Conservation (phyloP, 2,797 vertebrate species). For the Arnoldichthys spilopterus region DNA sequence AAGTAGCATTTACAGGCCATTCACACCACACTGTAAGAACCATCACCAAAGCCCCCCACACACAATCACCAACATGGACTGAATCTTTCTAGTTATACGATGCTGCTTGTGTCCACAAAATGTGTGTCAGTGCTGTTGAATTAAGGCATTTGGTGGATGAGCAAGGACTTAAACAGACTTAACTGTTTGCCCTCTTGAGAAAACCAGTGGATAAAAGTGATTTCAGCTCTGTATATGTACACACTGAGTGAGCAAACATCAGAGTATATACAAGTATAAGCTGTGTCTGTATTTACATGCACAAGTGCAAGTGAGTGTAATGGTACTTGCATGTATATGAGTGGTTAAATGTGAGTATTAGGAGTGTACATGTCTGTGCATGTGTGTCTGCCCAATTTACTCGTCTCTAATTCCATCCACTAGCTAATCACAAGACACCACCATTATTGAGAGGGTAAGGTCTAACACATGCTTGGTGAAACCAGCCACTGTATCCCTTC, state of each 20-base stretch:
- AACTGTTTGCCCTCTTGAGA: neutral
- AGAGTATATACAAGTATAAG: neutral
- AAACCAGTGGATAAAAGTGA: neutral
- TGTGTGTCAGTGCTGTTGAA: neutral
- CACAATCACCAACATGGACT: slow-evolving; percentile 4
- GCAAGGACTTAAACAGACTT: neutral
- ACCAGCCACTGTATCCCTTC: too few species aligned
- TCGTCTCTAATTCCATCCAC: too few species aligned
- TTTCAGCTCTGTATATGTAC: neutral
- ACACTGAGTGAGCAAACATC: neutral
- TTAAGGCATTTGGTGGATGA: neutral
- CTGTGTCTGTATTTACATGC: too few species aligned
- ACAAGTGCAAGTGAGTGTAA: too few species aligned
- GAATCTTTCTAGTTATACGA: neutral
- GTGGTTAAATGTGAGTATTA: too few species aligned
- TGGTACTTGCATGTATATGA: neutral
- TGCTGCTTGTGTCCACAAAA: slow-evolving; percentile 5
- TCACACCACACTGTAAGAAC: slow-evolving; percentile 61
- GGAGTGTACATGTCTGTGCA: too few species aligned
- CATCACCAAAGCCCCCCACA: slow-evolving; percentile 15
- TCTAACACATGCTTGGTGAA: too few species aligned
- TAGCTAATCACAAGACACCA: too few species aligned
- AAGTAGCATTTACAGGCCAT: slow-evolving; percentile 64
- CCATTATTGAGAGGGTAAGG: too few species aligned
- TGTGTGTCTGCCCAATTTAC: too few species aligned